Percentiles rank a stretch among this genome's conserved stretches.
Conservation (phyloP, 2,113 vertebrate species). For the Festucalex cinctus region DNA sequence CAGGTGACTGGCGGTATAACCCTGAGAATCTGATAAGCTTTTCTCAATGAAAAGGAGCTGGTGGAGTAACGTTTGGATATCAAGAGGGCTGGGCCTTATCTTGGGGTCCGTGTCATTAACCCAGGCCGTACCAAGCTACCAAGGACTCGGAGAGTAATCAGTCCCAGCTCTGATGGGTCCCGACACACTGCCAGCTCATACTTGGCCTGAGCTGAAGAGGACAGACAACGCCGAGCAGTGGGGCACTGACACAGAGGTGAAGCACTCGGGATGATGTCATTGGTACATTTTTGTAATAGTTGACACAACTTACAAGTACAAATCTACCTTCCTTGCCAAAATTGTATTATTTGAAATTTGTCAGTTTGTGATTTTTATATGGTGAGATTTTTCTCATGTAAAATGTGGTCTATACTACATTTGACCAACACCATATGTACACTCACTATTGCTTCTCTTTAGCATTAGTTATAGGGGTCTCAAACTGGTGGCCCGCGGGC, state of each 20-base stretch:
- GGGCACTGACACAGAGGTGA: constrained; percentile 42
- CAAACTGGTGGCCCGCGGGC: too few species aligned
- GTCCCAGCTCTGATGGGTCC: constrained; percentile 34
- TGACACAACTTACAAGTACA: background rate
- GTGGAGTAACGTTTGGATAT: constrained; percentile 50
- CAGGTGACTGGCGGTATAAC: constrained; percentile 57
- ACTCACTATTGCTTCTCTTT: too few species aligned
- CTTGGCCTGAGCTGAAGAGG: constrained; percentile 49
- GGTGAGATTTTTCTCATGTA: too few species aligned
- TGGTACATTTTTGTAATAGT: background rate
- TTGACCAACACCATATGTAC: too few species aligned
- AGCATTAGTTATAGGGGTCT: too few species aligned
- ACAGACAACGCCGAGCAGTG: constrained; percentile 49
- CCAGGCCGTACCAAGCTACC: constrained; percentile 88
- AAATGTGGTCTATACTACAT: too few species aligned
- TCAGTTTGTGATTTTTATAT: too few species aligned
- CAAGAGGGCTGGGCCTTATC: constrained; percentile 74
- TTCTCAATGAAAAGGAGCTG: constrained; percentile 79
- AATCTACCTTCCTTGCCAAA: background rate
- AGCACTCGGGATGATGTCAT: background rate
- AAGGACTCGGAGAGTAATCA: constrained; percentile 74
- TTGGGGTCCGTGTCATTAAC: constrained; percentile 79
- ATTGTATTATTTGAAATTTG: background rate
- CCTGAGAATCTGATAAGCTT: constrained; percentile 69
- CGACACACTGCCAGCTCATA: constrained; percentile 67